Evolutionary conservation across 2,797 vertebrate species (phyloP), one percentile per base, ranked within the genome.

Genomic region (Gouania willdenowi): DNA sequence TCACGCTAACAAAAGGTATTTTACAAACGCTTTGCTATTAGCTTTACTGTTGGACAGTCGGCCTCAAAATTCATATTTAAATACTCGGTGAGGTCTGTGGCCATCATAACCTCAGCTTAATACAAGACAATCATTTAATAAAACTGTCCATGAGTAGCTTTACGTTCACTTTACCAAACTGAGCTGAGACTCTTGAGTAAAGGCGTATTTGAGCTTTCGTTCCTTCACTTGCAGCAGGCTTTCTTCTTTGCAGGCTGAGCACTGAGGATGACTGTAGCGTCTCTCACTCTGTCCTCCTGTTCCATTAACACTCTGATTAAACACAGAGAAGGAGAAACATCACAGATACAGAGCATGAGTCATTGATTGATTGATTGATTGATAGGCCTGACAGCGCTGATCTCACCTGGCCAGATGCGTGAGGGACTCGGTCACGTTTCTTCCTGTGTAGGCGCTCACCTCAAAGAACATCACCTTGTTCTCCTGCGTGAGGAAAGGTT

Each of bases 391-490:
- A 13, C 7, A 3, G 16, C 2, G 0, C 1, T 8, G 13, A 8
- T 39, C 53, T 53, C 55, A 94, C 93, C 91, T 91, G 75, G 93
- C 92, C 41, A 98, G 79, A 34, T 92, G 91, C 19, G 90, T 82
- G 36, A 97, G 69, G 1, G 92, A 86, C 42, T 92, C 84, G 0
- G 73, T 82, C 26, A 87, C 85, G 18, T 93, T 93, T 69, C 68
- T 81, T 16, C 91, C 91, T 0, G 88, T 92, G 66, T 64, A 92
- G 23, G 93, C 93, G 6, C 94, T 97, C 89, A 92, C 93, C 76
- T 97, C 93, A 8, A 83, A 93, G 82, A 96, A 97, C 71, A 94
- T 88, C 66, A 95, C 74, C 29, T 52, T 81, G 49, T 82, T 87
- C 26, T 92, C 91, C 95, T 98, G 38, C 6, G 13, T 13, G 8